A percentile compares a stretch with the other conserved stretches of the same genome.
These are phyloP conservation scores for Pteruthius melanotis DNA, from an alignment of 2,113 vertebrate genomes.

Conservation along the genomic window DNA sequence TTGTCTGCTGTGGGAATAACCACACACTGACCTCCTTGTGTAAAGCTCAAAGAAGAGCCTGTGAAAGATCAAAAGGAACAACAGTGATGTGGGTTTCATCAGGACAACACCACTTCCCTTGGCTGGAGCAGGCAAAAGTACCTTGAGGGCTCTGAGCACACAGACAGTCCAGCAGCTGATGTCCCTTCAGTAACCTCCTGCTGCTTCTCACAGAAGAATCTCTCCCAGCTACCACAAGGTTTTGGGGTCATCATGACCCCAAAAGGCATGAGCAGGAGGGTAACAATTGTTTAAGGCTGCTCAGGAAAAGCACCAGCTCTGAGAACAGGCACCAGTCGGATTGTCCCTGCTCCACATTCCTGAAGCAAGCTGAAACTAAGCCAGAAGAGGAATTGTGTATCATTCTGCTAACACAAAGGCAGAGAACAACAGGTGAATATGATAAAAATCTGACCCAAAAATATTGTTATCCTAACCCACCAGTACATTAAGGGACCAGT, in stretches of 20 bases:
- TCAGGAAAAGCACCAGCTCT: not conserved
- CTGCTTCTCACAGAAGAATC: not conserved
- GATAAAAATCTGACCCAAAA: not conserved
- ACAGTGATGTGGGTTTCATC: not conserved
- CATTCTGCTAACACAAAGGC: not conserved
- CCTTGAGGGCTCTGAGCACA: fast-evolving
- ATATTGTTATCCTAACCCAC: not conserved
- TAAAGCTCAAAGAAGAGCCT: not conserved
- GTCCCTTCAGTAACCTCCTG: not conserved
- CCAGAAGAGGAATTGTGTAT: not conserved
- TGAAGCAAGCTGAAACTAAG: not conserved
- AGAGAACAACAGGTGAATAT: not conserved
- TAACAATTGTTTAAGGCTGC: not conserved
- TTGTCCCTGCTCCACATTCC: not conserved
- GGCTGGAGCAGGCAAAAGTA: not conserved
- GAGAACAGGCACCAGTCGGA: not conserved
- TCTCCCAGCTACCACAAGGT: not conserved
- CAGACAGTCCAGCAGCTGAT: not conserved
- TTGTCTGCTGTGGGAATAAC: not conserved
- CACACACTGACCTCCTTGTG: not conserved
- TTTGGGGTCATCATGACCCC: not conserved
- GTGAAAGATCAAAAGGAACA: not conserved
- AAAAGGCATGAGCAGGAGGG: not conserved
- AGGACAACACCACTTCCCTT: not conserved
- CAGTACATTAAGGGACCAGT: not conserved